Conservation (phyloP, 2,113 vertebrate species). For the Cisticola juncidis region DNA sequence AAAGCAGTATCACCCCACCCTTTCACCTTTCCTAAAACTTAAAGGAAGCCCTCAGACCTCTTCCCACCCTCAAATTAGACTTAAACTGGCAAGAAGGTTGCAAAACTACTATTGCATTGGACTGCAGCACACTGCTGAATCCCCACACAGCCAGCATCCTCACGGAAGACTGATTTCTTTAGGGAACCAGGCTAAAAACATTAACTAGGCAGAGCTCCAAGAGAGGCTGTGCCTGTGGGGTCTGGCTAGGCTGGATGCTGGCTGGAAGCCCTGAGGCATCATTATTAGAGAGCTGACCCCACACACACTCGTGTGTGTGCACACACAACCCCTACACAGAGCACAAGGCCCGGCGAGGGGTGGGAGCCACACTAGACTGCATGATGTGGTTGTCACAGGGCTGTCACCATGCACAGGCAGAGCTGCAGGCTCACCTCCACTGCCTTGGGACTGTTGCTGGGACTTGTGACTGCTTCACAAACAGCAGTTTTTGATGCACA, state of each 20-base stretch:
- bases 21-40: not conserved
- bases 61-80: not conserved
- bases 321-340: no score
- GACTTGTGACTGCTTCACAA: not conserved
- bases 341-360: fast-evolving
- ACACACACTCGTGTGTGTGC: fast-evolving
- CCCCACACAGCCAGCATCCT: not conserved
- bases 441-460: fast-evolving
- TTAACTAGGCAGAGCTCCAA: not conserved
- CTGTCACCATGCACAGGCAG: fast-evolving
- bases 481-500: not conserved
- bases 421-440: not conserved
- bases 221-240: not conserved
- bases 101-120: not conserved
- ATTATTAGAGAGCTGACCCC: not conserved
- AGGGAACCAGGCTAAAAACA: not conserved
- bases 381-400: fast-evolving
- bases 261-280: not conserved
- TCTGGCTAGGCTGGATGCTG: not conserved
- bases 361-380: fast-evolving
- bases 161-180: not conserved
- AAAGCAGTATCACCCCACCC: not conserved
- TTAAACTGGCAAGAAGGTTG: not conserved
- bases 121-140: not conserved
- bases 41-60: not conserved